Conservation (phyloP, 1,140 invertebrate species). For the Bombus breviceps region DNA sequence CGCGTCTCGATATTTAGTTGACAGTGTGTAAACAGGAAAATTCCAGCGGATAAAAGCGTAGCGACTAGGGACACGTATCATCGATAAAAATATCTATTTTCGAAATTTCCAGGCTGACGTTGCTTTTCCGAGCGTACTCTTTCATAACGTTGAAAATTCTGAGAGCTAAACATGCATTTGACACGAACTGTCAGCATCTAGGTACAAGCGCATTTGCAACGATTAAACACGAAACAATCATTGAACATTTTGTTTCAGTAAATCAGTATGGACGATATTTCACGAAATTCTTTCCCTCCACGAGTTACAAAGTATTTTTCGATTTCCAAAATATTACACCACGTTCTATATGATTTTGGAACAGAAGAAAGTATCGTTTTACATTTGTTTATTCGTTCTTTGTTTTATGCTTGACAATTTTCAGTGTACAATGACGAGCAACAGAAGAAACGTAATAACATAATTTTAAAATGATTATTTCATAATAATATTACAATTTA, state of each 20-base stretch:
- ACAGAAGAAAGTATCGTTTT: neutral
- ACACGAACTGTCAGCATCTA: neutral
- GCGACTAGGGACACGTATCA: too few relatives aligned
- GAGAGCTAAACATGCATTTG: neutral
- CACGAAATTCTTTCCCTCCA: neutral
- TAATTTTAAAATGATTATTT: neutral
- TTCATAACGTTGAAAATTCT: neutral
- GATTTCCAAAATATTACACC: neutral
- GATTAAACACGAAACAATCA: neutral
- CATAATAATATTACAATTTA: too few relatives aligned
- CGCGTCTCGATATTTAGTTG: too few relatives aligned
- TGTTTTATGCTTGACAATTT: neutral
- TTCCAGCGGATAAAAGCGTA: neutral
- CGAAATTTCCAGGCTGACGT: neutral
- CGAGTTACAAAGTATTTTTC: neutral
- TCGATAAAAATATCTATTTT: conserved; percentile 1
- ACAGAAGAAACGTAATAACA: neutral
- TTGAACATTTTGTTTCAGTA: neutral
- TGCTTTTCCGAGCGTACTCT: neutral
- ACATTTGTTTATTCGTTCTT: neutral
- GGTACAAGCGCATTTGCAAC: neutral
- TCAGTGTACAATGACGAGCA: fast-evolving
- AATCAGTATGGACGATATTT: neutral
- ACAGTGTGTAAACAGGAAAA: neutral
- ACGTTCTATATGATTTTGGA: neutral